These are phyloP conservation scores for Miltochrista miniata DNA, from an alignment of 2,888 invertebrate species.

Conservation along the genomic window DNA sequence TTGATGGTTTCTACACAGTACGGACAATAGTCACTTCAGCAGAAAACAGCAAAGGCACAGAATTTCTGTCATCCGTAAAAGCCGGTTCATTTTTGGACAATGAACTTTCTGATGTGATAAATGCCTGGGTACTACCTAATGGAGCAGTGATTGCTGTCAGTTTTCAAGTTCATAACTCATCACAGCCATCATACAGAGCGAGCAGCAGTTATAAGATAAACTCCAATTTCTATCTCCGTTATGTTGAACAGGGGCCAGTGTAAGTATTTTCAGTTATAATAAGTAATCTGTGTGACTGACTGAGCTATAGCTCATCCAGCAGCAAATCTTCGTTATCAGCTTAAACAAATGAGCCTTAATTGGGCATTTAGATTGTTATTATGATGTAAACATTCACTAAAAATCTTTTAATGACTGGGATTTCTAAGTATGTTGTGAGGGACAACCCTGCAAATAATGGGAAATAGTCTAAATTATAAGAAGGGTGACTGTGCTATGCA, in stretches of 20 bases:
- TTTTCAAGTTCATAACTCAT: conserved; percentile 71
- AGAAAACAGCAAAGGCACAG: conserved; percentile 84
- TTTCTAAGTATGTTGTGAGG: too few relatives aligned
- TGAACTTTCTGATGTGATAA: conserved; percentile 90
- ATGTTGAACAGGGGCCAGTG: conserved; percentile 92
- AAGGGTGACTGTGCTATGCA: too few relatives aligned
- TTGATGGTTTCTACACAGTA: conserved; percentile 90
- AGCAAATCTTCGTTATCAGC: too few relatives aligned
- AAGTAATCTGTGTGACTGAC: too few relatives aligned
- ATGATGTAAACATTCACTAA: too few relatives aligned
- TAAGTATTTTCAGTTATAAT: conserved; percentile 44
- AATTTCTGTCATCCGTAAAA: conserved; percentile 91
- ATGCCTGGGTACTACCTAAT: conserved; percentile 90
- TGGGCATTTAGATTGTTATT: too few relatives aligned
- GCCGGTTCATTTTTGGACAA: conserved; percentile 90
- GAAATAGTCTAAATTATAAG: too few relatives aligned
- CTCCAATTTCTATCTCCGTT: conserved; percentile 90
- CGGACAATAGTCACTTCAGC: conserved; percentile 87
- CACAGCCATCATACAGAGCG: conserved; percentile 37
- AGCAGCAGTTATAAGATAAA: conserved; percentile 79
- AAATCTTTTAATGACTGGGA: too few relatives aligned
- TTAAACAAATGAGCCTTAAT: too few relatives aligned
- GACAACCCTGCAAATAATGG: too few relatives aligned
- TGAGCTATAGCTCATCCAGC: too few relatives aligned
- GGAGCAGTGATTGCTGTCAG: conserved; percentile 91